phyloP scores from a whole-genome alignment of 2,113 vertebrate genomes.

The Osmerus mordax region DNA sequence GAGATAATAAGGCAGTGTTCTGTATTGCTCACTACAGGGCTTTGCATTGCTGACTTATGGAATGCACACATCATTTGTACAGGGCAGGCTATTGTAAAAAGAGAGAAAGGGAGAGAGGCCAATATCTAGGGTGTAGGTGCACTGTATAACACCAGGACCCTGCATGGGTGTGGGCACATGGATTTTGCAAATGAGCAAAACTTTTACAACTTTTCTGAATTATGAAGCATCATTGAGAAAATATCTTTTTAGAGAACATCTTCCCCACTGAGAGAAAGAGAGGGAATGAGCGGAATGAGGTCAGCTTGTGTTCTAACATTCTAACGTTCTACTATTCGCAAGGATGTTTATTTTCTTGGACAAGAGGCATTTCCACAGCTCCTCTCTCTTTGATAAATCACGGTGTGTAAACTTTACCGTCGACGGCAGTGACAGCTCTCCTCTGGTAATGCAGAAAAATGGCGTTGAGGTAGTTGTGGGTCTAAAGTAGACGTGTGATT shows the following conservation, averaged over 20 bases:
- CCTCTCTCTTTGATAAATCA: constrained; percentile 65
- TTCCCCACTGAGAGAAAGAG: no score
- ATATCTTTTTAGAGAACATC: no score
- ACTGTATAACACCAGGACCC: no score
- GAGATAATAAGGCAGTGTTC: constrained; percentile 42
- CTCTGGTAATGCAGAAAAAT: constrained; percentile 70
- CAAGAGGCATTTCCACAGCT: constrained; percentile 62
- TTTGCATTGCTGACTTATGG: constrained; percentile 24
- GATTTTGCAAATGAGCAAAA: not conserved
- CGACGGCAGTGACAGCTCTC: constrained; percentile 71
- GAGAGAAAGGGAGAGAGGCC: no score
- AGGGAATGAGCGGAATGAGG: not conserved
- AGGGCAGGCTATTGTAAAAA: constrained; percentile 4
- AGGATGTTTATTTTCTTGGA: constrained; percentile 57
- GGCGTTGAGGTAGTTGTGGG: constrained; percentile 58
- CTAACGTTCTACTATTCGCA: constrained; percentile 51
- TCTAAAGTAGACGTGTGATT: constrained; percentile 67
- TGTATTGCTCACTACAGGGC: constrained; percentile 19
- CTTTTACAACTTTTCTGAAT: not conserved
- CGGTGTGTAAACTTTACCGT: constrained; percentile 68
- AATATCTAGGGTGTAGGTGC: no score
- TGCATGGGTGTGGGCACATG: not conserved
- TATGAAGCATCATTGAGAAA: no score
- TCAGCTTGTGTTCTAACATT: constrained; percentile 28
- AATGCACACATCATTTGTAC: constrained; percentile 25